Evolutionary conservation across 2,797 vertebrate genomes (phyloP), one percentile per base, ranked within the genome.

Genomic region (Sebastes dallii): DNA sequence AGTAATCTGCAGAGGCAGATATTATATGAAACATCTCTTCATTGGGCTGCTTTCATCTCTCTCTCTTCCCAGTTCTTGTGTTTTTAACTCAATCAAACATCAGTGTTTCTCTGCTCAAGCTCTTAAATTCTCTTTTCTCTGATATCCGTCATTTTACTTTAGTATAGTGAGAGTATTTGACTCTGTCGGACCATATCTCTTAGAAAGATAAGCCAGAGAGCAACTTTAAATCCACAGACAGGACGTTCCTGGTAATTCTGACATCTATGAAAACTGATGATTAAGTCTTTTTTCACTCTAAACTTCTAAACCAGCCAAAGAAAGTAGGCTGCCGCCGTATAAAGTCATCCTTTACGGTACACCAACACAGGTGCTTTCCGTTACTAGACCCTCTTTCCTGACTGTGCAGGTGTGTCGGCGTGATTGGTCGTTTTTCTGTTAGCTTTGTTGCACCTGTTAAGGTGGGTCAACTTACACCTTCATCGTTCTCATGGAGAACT

Each of bases 101-200:
- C 65, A 52, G 78, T 5, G 2, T 30, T 75, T 81, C 16, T 1
- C 13, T 16, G n/a, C 72, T 81, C 20, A 8, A 36, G 14, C 59
- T 58, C 42, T 77, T 74, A 5, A 55, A 66, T 27, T 56, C 8
- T 25, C 22, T 6, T 34, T 59, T 8, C 8, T 54, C 27, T 10
- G 18, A 66, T 78, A 83, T 80, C 59, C 70, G 30, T 72, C 59
- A 34, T 11, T 32, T 73, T 65, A 22, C 68, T 77, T 82, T 81
- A 78, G 64, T 79, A 60, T n/a, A 25, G 46, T 58, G 24, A 79
- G 76, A 82, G 39, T 67, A 12, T 88, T 84, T 88, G 62, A 81
- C 81, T 76, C 71, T 85, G 77, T 82, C 66, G 62, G 74, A 78
- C 66, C 61, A 39, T 81, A 83, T 91, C 80, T 85, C 66, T n/a